Conservation (phyloP, 1,140 invertebrate species). For the Polypedilum pembai region DNA sequence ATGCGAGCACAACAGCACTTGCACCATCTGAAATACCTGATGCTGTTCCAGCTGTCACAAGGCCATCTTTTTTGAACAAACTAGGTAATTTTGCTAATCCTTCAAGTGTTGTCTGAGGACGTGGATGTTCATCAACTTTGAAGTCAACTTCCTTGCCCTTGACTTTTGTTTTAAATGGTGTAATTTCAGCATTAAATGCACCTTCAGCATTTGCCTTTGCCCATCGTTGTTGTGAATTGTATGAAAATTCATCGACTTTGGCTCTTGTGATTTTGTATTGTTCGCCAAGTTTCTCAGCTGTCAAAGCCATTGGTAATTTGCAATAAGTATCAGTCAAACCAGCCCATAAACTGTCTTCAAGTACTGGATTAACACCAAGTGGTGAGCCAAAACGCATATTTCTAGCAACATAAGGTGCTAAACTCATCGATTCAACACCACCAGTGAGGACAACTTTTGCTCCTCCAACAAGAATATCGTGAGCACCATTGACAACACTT, state of each 20-base stretch:
- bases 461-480: slow-evolving; percentile 82
- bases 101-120: slow-evolving; percentile 79
- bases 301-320: slow-evolving; percentile 91
- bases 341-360: slow-evolving; percentile 90
- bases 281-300: slow-evolving; percentile 93
- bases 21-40: slow-evolving; percentile 98
- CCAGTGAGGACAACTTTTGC: slow-evolving; percentile 84
- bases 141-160: slow-evolving; percentile 75
- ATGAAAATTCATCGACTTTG: slow-evolving; percentile 82
- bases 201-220: slow-evolving; percentile 76
- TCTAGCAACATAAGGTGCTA: slow-evolving; percentile 82
- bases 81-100: slow-evolving; percentile 73
- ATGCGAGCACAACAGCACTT: slow-evolving; percentile 80
- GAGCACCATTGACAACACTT: slow-evolving; percentile 80
- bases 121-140: slow-evolving; percentile 89
- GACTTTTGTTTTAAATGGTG: slow-evolving; percentile 74
- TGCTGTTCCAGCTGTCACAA: slow-evolving; percentile 91
- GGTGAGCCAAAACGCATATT: slow-evolving; percentile 85
- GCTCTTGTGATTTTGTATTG: slow-evolving; percentile 80
- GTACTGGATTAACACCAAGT: slow-evolving; percentile 67
- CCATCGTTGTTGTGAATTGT: slow-evolving; percentile 77
- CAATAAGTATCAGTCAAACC: slow-evolving; percentile 84
- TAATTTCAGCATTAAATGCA: slow-evolving; percentile 84
- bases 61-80: slow-evolving; percentile 93
- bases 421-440: slow-evolving; percentile 93